phyloP scores from a whole-genome alignment of 2,113 vertebrate species.

The Collichthys lucidus region DNA sequence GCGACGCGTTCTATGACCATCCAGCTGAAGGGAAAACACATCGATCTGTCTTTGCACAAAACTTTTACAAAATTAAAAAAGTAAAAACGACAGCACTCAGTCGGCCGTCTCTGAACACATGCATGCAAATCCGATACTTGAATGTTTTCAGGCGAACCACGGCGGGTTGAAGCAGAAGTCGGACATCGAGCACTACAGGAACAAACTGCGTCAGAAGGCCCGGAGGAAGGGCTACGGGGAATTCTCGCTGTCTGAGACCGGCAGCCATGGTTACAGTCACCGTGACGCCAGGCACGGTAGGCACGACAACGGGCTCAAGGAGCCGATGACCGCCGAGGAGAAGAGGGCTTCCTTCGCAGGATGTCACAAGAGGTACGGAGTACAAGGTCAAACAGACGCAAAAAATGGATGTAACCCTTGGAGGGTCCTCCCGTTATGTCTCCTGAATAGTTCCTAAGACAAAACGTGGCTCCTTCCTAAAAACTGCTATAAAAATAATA shows the following conservation, averaged over 20 bases:
- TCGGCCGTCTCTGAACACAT: neutral
- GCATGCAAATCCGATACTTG: neutral
- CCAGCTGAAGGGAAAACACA: neutral
- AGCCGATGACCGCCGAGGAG: conserved; percentile 89
- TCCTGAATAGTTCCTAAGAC: too few relatives aligned
- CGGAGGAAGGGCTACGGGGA: conserved; percentile 96
- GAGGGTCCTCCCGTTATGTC: too few relatives aligned
- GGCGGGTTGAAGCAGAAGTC: conserved; percentile 95
- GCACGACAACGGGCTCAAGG: conserved; percentile 78
- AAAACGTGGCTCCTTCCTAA: too few relatives aligned
- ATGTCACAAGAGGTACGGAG: conserved; percentile 82
- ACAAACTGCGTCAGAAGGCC: conserved; percentile 97
- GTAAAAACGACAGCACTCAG: too few relatives aligned
- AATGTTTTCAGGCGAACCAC: conserved; percentile 88
- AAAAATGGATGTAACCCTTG: too few relatives aligned
- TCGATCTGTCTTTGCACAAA: neutral
- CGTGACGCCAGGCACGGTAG: conserved; percentile 67
- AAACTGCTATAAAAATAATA: too few relatives aligned
- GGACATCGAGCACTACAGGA: conserved; percentile 97
- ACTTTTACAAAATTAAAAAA: neutral
- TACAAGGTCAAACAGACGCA: neutral
- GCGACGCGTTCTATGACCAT: neutral
- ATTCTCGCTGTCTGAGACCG: conserved; percentile 87
- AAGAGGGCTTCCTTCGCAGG: conserved; percentile 87
- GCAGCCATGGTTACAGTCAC: conserved; percentile 79